phyloP scores from a whole-genome alignment of 2,888 invertebrate species.

The Lagria hirta region DNA sequence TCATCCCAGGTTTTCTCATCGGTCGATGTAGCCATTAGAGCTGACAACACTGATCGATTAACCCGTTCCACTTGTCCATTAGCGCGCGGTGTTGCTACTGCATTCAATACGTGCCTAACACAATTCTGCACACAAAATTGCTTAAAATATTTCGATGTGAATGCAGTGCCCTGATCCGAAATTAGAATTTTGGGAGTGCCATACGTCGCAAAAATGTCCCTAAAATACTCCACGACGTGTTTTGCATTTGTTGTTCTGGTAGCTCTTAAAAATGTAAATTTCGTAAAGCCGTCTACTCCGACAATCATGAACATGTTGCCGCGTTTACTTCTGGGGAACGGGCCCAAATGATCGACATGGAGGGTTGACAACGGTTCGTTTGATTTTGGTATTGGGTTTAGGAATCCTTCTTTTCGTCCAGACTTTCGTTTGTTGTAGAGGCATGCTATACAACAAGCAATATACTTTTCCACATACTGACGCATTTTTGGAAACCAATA shows the following conservation, averaged over 20 bases:
- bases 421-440: constrained; percentile 42
- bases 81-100: constrained; percentile 33
- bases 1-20: constrained; percentile 8
- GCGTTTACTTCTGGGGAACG: constrained; percentile 42
- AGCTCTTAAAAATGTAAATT: constrained; percentile 8
- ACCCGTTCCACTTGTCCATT: constrained; percentile 33
- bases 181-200: constrained; percentile 8
- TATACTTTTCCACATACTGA: constrained; percentile 47
- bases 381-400: constrained; percentile 51
- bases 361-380: constrained; percentile 48
- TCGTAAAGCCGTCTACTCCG: constrained; percentile 40
- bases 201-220: constrained; percentile 11
- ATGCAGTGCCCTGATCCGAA: constrained; percentile 9
- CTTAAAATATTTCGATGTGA: constrained; percentile 4
- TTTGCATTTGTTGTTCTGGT: constrained; percentile 9
- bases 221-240: constrained; percentile 10
- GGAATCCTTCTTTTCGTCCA: constrained; percentile 38
- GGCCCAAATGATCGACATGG: constrained; percentile 52
- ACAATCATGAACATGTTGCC: constrained; percentile 45
- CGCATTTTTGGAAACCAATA: constrained; percentile 52
- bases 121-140: constrained; percentile 9
- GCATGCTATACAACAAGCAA: constrained; percentile 48
- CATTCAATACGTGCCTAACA: constrained; percentile 27
- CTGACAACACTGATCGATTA: constrained; percentile 37
- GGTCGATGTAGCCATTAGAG: constrained; percentile 29